These are phyloP conservation scores for Hofmannophila pseudospretella DNA, from an alignment of 2,888 invertebrate genomes.

Conservation along the genomic window DNA sequence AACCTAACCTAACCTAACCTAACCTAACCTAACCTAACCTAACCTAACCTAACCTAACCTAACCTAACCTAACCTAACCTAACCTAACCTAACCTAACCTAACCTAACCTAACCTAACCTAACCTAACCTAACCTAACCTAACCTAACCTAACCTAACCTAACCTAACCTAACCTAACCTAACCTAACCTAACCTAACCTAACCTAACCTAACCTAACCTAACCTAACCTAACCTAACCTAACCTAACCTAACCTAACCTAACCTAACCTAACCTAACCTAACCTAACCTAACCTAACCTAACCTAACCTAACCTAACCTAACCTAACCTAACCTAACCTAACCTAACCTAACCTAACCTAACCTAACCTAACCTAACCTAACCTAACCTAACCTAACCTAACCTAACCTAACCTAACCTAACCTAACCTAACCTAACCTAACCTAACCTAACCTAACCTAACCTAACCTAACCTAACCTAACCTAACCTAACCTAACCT, in stretches of 20 bases:
- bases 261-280: not conserved
- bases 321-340: conserved; percentile 15
- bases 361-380: conserved; percentile 15
- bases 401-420: conserved; percentile 19
- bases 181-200: too few species aligned
- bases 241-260: conserved; percentile 15
- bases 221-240: not conserved
- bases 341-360: conserved; percentile 18
- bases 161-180: too few species aligned
- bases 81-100: too few species aligned
- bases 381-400: conserved; percentile 25
- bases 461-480: too few species aligned
- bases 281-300: too few species aligned
- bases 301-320: conserved; percentile 8
- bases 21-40: too few species aligned
- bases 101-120: conserved; percentile 12
- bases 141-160: too few species aligned
- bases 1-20: too few species aligned
- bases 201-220: too few species aligned
- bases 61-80: too few species aligned
- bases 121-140: conserved; percentile 11
- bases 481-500: conserved; percentile 10
- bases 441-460: too few species aligned
- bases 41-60: too few species aligned
- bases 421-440: conserved; percentile 15